These are phyloP conservation scores for Calliopum simillimum DNA, from an alignment of 2,888 invertebrate genomes.

Conservation along the genomic window DNA sequence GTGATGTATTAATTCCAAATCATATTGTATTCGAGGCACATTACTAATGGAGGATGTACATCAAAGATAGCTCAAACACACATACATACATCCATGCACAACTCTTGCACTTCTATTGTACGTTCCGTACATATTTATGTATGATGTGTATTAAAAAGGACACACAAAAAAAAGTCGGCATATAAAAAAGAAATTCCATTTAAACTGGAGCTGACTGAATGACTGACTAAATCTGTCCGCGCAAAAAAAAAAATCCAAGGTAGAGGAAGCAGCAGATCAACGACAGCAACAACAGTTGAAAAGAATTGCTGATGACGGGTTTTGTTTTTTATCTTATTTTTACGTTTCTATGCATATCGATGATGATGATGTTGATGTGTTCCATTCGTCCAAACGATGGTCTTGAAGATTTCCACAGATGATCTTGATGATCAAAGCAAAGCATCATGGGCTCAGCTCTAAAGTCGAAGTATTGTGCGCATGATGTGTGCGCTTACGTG, in stretches of 20 bases:
- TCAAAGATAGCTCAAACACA: too few relatives aligned
- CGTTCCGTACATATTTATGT: too few relatives aligned
- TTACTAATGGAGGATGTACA: too few relatives aligned
- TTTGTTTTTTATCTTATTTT: not conserved
- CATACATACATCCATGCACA: too few relatives aligned
- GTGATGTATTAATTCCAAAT: too few relatives aligned
- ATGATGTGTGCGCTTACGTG: not conserved
- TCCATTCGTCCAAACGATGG: slow-evolving; percentile 11
- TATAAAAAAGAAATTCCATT: slow-evolving; percentile 46
- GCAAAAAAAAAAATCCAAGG: slow-evolving; percentile 12
- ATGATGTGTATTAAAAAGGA: too few relatives aligned
- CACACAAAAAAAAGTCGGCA: slow-evolving; percentile 38
- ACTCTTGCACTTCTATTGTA: too few relatives aligned
- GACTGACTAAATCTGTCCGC: not conserved
- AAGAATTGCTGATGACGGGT: slow-evolving; percentile 9
- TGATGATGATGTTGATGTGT: slow-evolving; percentile 17
- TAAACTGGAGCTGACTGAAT: slow-evolving; percentile 46
- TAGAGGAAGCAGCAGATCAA: slow-evolving; percentile 11
- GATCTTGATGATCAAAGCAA: slow-evolving; percentile 29
- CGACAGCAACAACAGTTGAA: not conserved
- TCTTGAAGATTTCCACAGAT: slow-evolving; percentile 29
- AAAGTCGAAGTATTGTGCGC: not conserved
- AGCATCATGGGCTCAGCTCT: not conserved
- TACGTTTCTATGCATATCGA: slow-evolving; percentile 5
- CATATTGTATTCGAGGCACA: too few relatives aligned